Evolutionary conservation across 1,140 invertebrate species (phyloP).

Genomic region (Drosophila nebulosa): DNA sequence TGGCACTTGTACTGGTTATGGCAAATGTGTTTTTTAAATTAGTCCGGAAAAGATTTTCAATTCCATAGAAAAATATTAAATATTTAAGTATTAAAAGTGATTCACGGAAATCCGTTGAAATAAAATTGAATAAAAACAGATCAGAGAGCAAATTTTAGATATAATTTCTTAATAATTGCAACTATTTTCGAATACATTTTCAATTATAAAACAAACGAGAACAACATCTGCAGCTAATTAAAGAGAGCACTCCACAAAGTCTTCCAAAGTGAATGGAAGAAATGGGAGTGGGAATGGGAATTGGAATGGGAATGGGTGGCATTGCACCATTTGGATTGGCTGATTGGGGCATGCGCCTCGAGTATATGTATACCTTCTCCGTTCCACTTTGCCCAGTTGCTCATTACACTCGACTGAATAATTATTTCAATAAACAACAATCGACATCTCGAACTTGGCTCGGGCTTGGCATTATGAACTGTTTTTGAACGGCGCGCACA

Average conservation of each 20-base stretch:
- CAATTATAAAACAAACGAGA: constrained; percentile 54
- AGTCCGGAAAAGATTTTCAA: too few species aligned
- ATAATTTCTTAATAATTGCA: neutral
- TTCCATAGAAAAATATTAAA: too few species aligned
- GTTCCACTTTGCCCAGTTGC: constrained; percentile 68
- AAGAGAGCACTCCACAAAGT: constrained; percentile 9
- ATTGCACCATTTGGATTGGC: neutral
- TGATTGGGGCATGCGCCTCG: constrained; percentile 1
- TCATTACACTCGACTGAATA: constrained; percentile 74
- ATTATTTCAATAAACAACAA: constrained; percentile 77
- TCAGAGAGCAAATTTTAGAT: neutral
- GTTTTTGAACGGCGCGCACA: constrained; percentile 72
- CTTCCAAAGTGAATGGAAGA: neutral
- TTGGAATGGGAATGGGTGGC: constrained; percentile 31
- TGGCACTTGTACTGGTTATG: constrained; percentile 33
- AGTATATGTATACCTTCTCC: constrained; percentile 1
- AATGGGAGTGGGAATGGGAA: too few species aligned
- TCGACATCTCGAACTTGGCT: constrained; percentile 49
- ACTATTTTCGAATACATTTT: constrained; percentile 7
- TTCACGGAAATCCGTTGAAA: neutral
- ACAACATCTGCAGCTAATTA: constrained; percentile 60
- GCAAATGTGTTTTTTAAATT: constrained; percentile 45
- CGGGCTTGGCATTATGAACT: constrained; percentile 67
- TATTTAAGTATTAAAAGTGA: too few species aligned
- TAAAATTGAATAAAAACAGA: too few species aligned